These are phyloP conservation scores for Ephestia elutella DNA, from an alignment of 1,140 invertebrate genomes.

Conservation along the genomic window DNA sequence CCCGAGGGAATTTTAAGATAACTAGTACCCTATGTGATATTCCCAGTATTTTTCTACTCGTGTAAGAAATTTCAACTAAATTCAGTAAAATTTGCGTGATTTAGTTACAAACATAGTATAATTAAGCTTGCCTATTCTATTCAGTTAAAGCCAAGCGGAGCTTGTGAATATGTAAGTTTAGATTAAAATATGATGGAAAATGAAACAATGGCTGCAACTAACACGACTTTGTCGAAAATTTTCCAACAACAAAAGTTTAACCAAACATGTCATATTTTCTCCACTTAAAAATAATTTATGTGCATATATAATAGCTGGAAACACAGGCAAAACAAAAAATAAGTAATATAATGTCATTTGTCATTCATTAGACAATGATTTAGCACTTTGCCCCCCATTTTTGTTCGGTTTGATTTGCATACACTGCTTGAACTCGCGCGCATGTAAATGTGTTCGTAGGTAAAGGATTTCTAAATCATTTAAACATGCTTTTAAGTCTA, in stretches of 20 bases:
- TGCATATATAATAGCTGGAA: background rate
- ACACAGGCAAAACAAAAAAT: conserved; percentile 1
- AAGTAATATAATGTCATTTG: background rate
- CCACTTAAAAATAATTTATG: background rate
- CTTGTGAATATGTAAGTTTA: no score
- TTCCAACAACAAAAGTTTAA: background rate
- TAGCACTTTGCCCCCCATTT: background rate
- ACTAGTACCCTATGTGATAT: no score
- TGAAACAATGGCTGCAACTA: background rate
- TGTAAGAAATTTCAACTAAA: no score
- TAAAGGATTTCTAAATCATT: background rate
- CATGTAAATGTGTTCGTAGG: background rate
- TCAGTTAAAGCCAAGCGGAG: no score
- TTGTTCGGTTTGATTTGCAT: background rate
- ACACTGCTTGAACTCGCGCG: background rate
- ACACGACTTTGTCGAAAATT: background rate
- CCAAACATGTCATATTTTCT: conserved; percentile 1
- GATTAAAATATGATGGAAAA: no score
- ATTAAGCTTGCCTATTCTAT: no score
- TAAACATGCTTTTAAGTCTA: background rate
- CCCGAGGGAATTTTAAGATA: no score
- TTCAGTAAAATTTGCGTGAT: no score
- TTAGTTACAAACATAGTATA: no score
- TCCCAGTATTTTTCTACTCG: no score
- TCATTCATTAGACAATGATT: conserved; percentile 1